A percentile compares a stretch with the other conserved stretches of the same genome.
Conservation (phyloP, 1,140 invertebrate genomes). For the Bathynomus jamesi region DNA sequence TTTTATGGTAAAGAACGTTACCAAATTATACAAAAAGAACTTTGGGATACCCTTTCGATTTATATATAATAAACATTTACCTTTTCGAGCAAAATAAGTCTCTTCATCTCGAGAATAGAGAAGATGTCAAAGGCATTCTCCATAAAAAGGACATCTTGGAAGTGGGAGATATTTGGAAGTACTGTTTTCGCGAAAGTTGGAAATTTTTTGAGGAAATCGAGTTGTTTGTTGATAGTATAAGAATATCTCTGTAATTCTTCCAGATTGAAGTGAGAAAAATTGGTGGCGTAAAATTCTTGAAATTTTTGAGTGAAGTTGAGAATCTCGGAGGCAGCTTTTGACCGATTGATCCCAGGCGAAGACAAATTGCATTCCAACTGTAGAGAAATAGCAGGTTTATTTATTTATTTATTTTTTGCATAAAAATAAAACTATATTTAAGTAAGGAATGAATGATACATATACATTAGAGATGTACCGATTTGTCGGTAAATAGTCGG, state of each 20-base stretch:
- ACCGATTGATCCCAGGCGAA: not conserved
- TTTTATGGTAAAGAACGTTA: too few relatives aligned
- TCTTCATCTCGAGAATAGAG: not conserved
- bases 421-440: too few relatives aligned
- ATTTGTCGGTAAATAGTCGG: too few relatives aligned
- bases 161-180: not conserved
- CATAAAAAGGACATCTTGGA: not conserved
- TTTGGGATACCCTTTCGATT: too few relatives aligned
- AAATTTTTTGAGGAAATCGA: not conserved
- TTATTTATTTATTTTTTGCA: too few relatives aligned
- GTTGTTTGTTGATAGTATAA: not conserved
- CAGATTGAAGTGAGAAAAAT: not conserved
- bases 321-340: not conserved
- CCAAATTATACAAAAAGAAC: too few relatives aligned
- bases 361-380: too few relatives aligned
- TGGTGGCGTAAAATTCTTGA: not conserved
- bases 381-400: too few relatives aligned
- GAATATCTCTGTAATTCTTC: not conserved
- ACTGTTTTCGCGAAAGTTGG: not conserved
- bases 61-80: not conserved
- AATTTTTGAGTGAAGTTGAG: not conserved
- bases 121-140: not conserved
- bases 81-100: not conserved
- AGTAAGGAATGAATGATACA: too few relatives aligned
- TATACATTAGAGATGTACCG: too few relatives aligned